A percentile compares a stretch with the other conserved stretches of the same genome.
These are phyloP conservation scores for Erebia ligea DNA, from an alignment of 2,888 invertebrate genomes.

Conservation along the genomic window DNA sequence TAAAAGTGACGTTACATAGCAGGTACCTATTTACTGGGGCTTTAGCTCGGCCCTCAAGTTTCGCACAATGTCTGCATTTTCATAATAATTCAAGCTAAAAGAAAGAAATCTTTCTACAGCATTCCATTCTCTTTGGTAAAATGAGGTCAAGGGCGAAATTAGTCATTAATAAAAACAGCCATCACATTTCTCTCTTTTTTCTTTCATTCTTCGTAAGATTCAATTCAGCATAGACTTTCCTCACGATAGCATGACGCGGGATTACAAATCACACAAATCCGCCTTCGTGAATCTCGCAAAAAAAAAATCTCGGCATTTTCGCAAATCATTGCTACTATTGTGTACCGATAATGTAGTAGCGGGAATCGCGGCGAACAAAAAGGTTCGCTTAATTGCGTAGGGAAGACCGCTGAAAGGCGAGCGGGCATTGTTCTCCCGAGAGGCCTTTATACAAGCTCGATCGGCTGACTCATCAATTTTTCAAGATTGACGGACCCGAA, in stretches of 20 bases:
- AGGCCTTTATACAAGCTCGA: conserved; percentile 66
- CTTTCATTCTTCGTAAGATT: neutral
- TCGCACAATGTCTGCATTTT: too few relatives aligned
- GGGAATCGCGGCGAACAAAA: conserved; percentile 72
- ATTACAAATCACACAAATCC: conserved; percentile 68
- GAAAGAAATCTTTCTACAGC: neutral
- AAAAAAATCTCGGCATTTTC: conserved; percentile 73
- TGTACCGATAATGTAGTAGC: conserved; percentile 77
- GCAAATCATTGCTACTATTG: conserved; percentile 80
- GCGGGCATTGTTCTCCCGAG: conserved; percentile 72
- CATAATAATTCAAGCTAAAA: too few relatives aligned
- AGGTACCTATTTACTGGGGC: too few relatives aligned
- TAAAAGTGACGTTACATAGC: too few relatives aligned
- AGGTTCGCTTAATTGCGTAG: conserved; percentile 79
- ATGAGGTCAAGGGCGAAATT: neutral
- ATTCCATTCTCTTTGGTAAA: neutral
- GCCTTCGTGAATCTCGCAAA: conserved; percentile 49
- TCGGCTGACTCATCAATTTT: conserved; percentile 78
- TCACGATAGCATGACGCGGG: conserved; percentile 64
- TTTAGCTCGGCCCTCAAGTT: too few relatives aligned
- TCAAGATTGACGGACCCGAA: conserved; percentile 61
- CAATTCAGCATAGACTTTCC: conserved; percentile 46
- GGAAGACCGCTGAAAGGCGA: conserved; percentile 72
- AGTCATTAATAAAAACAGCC: conserved; percentile 2
- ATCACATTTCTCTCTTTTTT: conserved; percentile 1